A percentile compares a stretch with the other conserved stretches of the same genome.
These are phyloP conservation scores for Bufotes viridis DNA, from an alignment of 2,797 vertebrate species.

Conservation along the genomic window DNA sequence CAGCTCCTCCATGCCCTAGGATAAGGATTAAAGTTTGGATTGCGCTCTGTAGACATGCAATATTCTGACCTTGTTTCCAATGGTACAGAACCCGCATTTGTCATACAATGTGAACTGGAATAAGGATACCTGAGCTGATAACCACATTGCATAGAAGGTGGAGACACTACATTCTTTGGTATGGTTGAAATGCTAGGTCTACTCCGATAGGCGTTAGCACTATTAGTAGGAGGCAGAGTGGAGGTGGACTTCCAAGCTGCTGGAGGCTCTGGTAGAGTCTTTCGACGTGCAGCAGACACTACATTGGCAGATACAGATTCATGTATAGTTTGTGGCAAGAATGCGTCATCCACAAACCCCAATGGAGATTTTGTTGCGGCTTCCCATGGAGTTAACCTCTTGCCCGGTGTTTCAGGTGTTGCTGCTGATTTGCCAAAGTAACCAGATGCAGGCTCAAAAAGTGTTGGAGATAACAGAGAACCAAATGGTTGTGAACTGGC, in stretches of 20 bases:
- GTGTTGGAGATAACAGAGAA: constrained; percentile 73
- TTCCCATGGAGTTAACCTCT: constrained; percentile 89
- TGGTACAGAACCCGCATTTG: constrained; percentile 72
- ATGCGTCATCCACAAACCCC: constrained; percentile 91
- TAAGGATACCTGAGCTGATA: constrained; percentile 77
- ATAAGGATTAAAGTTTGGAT: constrained; percentile 78
- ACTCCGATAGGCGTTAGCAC: constrained; percentile 48
- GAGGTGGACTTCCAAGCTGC: constrained; percentile 83
- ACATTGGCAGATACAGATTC: constrained; percentile 85
- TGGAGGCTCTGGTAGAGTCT: constrained; percentile 81
- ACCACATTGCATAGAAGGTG: constrained; percentile 72
- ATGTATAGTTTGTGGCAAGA: constrained; percentile 80
- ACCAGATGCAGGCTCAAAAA: constrained; percentile 67
- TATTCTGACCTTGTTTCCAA: constrained; percentile 76
- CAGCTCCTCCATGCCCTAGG: constrained; percentile 82
- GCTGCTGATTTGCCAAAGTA: constrained; percentile 68
- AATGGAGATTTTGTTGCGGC: constrained; percentile 88
- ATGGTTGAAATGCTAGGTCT: constrained; percentile 66
- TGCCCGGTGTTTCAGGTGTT: constrained; percentile 74
- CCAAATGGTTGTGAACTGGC: constrained; percentile 69
- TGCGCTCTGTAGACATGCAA: constrained; percentile 70
- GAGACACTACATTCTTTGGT: constrained; percentile 69
- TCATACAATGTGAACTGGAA: constrained; percentile 76
- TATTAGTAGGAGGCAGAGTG: constrained; percentile 66
- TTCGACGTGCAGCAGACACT: constrained; percentile 85